These are phyloP conservation scores for Meda fulgida DNA, from an alignment of 2,797 vertebrate species.

Conservation along the genomic window DNA sequence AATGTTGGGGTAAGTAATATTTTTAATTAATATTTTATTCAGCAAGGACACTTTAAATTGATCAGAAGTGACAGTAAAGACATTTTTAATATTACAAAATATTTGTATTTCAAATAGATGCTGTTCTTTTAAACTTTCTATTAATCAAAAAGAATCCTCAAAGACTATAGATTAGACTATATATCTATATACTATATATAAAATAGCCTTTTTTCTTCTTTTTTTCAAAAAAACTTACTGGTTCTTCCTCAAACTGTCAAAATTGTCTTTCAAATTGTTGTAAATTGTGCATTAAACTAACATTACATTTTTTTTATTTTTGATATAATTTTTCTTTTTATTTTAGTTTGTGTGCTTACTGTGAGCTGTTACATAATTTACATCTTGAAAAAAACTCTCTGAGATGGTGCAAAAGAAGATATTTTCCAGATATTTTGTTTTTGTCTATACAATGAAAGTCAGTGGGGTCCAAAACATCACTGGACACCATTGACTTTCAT, in stretches of 20 bases:
- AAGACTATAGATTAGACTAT: too few species aligned
- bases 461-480: too few species aligned
- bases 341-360: not conserved
- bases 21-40: not conserved
- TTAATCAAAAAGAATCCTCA: not conserved
- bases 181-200: too few species aligned
- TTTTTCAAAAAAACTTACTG: too few species aligned
- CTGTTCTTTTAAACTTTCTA: not conserved
- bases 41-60: not conserved
- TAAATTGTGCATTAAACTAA: too few species aligned
- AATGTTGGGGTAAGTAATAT: not conserved
- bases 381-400: not conserved
- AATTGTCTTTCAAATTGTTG: too few species aligned
- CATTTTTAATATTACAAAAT: not conserved
- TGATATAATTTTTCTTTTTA: not conserved
- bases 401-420: not conserved
- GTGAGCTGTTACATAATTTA: not conserved
- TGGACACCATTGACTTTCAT: not conserved
- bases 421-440: not conserved
- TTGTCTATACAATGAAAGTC: not conserved
- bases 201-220: too few species aligned
- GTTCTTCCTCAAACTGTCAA: too few species aligned
- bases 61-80: not conserved
- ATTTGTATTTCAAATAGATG: not conserved
- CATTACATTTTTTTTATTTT: too few species aligned